Evolutionary conservation across 2,797 vertebrate species (phyloP).

Genomic region (Myripristis murdjan): DNA sequence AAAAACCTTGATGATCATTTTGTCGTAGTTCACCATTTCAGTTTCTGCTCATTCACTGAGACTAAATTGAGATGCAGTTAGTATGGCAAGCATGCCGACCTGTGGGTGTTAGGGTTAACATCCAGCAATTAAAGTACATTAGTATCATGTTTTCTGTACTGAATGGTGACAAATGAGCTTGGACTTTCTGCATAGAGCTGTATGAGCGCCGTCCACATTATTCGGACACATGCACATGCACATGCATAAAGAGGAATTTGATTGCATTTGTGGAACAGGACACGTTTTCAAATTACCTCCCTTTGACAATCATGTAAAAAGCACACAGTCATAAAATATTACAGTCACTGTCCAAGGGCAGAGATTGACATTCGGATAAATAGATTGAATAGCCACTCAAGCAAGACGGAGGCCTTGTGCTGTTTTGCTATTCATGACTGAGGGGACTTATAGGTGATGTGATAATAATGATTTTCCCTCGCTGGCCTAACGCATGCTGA

Average conservation of each 20-base stretch:
- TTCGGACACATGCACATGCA: neutral
- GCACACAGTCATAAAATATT: slow-evolving; percentile 24
- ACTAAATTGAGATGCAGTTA: slow-evolving; percentile 10
- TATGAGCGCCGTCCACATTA: neutral
- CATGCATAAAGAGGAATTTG: neutral
- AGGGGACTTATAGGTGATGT: slow-evolving; percentile 50
- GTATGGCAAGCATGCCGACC: no score
- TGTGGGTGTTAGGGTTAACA: no score
- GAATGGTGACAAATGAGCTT: no score
- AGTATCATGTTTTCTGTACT: neutral
- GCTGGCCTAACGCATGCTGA: slow-evolving; percentile 34
- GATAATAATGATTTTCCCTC: slow-evolving; percentile 55
- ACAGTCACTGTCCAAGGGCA: slow-evolving; percentile 18
- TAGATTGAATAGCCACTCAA: slow-evolving; percentile 42
- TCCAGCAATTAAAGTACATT: neutral
- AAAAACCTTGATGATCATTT: neutral
- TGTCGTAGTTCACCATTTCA: neutral
- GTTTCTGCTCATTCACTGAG: slow-evolving; percentile 10
- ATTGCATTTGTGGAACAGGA: neutral
- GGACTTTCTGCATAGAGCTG: neutral
- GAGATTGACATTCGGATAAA: slow-evolving; percentile 41
- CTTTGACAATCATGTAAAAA: neutral
- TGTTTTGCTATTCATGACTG: slow-evolving; percentile 45
- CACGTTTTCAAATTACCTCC: neutral
- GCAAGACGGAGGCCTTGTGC: slow-evolving; percentile 24